Percentiles rank a stretch among this genome's conserved stretches.
These are phyloP conservation scores for Metacarcinus magister DNA, from an alignment of 2,888 invertebrate genomes.

Conservation along the genomic window DNA sequence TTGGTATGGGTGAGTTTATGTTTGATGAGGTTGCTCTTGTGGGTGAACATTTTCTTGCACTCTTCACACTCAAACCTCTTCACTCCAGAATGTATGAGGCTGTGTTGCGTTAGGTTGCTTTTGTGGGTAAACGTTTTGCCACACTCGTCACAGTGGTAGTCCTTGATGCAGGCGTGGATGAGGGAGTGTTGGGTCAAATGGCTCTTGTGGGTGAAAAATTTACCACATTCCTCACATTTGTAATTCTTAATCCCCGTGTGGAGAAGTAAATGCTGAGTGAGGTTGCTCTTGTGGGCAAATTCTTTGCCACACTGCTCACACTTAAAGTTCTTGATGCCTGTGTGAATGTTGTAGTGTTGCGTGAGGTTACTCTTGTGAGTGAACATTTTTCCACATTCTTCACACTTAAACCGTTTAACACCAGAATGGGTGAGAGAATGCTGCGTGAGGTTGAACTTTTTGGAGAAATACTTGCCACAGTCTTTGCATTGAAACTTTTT, in stretches of 20 bases:
- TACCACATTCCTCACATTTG: slow-evolving; percentile 63
- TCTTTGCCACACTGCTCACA: slow-evolving; percentile 34
- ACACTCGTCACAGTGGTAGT: slow-evolving; percentile 61
- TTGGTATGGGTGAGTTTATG: background rate
- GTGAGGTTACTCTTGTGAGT: slow-evolving; percentile 42
- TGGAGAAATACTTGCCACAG: slow-evolving; percentile 50
- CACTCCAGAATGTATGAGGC: slow-evolving; percentile 33
- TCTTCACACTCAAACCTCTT: slow-evolving; percentile 57
- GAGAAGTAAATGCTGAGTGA: slow-evolving; percentile 19
- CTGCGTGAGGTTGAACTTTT: slow-evolving; percentile 40
- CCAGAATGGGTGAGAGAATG: slow-evolving; percentile 64
- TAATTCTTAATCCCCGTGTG: slow-evolving; percentile 54
- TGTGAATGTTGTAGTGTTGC: slow-evolving; percentile 50
- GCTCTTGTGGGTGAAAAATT: slow-evolving; percentile 43
- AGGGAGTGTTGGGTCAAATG: slow-evolving; percentile 44
- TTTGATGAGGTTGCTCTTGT: background rate
- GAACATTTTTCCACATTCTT: slow-evolving; percentile 59
- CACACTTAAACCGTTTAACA: slow-evolving; percentile 59
- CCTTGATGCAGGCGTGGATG: slow-evolving; percentile 52
- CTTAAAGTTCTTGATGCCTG: slow-evolving; percentile 31
- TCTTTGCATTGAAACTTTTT: slow-evolving; percentile 61
- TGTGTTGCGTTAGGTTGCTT: slow-evolving; percentile 43
- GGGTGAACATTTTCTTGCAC: slow-evolving; percentile 10
- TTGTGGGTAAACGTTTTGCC: slow-evolving; percentile 38
- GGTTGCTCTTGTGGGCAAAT: slow-evolving; percentile 7